phyloP scores from a whole-genome alignment of 2,888 invertebrate genomes.

The Nomada ruficornis region DNA sequence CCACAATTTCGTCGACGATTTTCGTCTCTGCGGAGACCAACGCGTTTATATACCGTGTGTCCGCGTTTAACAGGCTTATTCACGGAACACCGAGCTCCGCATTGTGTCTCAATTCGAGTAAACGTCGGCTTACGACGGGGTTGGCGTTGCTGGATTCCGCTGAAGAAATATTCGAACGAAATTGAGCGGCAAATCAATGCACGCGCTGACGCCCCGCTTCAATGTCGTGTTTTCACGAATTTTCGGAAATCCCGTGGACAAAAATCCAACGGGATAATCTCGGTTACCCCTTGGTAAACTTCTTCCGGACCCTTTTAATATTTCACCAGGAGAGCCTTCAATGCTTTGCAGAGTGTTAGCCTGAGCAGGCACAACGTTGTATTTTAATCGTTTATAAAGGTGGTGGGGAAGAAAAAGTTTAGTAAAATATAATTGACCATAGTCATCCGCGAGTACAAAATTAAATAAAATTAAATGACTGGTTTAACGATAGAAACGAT shows the following conservation, averaged over 20 bases:
- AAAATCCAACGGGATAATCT: conserved; percentile 70
- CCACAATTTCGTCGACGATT: neutral
- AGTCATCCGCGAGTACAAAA: too few species aligned
- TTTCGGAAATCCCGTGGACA: conserved; percentile 40
- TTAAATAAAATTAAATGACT: too few species aligned
- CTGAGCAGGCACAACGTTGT: neutral
- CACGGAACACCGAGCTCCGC: conserved; percentile 64
- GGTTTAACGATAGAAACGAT: too few species aligned
- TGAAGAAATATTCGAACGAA: conserved; percentile 79
- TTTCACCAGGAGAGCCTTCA: neutral
- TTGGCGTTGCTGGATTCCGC: conserved; percentile 67
- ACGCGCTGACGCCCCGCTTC: conserved; percentile 81
- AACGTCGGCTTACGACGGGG: conserved; percentile 74
- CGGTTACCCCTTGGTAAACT: conserved; percentile 29
- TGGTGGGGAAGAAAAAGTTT: too few species aligned
- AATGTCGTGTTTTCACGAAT: conserved; percentile 72
- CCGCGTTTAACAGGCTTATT: conserved; percentile 81
- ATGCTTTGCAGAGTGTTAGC: neutral
- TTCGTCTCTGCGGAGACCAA: conserved; percentile 39
- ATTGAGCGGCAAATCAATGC: conserved; percentile 84
- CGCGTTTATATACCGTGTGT: conserved; percentile 50
- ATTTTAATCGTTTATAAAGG: neutral
- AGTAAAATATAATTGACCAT: too few species aligned
- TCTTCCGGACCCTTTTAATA: conserved; percentile 27
- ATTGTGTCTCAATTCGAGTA: conserved; percentile 78